Percentiles rank a stretch among this genome's conserved stretches.
Evolutionary conservation across 2,888 invertebrate species (phyloP).

Genomic region (Allophyes oxyacanthae): DNA sequence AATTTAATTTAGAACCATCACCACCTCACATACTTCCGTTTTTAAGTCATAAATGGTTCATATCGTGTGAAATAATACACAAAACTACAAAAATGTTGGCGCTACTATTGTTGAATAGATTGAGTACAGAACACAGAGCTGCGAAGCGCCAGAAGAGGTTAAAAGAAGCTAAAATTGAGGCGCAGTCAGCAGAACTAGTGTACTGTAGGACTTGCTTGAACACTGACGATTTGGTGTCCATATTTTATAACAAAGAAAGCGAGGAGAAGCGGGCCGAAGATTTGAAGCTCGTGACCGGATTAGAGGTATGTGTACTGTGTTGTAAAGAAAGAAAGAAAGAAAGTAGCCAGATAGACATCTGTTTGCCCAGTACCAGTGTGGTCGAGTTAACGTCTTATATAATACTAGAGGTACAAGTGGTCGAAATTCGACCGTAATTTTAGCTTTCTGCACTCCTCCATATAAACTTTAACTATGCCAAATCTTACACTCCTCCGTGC

Average conservation of each 20-base stretch:
- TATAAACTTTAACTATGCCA: too few species aligned
- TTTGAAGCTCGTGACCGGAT: constrained; percentile 69
- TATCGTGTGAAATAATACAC: constrained; percentile 6
- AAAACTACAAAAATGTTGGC: constrained; percentile 46
- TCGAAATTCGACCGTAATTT: too few species aligned
- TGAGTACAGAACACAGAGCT: constrained; percentile 36
- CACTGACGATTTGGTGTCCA: constrained; percentile 66
- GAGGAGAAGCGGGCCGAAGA: constrained; percentile 67
- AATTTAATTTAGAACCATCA: too few species aligned
- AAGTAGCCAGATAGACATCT: too few species aligned
- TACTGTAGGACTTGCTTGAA: constrained; percentile 74
- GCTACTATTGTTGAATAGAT: constrained; percentile 43
- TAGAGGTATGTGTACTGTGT: constrained; percentile 54
- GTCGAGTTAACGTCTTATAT: too few species aligned
- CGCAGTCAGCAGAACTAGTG: constrained; percentile 14
- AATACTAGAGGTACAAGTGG: too few species aligned
- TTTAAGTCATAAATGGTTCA: constrained; percentile 19
- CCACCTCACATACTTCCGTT: background rate
- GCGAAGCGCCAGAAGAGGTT: constrained; percentile 10
- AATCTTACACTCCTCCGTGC: too few species aligned
- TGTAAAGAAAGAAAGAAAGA: too few species aligned
- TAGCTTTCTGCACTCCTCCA: too few species aligned
- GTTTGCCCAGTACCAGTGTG: too few species aligned
- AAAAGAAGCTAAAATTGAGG: constrained; percentile 14
- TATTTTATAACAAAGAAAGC: constrained; percentile 67